These are phyloP conservation scores for Eupithecia inturbata DNA, from an alignment of 2,888 invertebrate genomes.

Conservation along the genomic window DNA sequence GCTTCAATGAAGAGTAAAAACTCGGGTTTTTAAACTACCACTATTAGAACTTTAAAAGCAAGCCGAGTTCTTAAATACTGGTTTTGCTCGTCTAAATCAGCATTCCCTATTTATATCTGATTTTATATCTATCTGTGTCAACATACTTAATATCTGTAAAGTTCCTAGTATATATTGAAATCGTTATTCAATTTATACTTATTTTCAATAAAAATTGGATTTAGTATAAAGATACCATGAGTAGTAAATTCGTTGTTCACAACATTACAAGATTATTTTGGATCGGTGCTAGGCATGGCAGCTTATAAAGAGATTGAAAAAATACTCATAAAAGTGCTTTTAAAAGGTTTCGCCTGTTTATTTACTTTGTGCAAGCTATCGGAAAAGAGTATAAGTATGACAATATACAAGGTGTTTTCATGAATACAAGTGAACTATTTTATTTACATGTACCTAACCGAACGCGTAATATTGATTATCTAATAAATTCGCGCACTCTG, in stretches of 20 bases:
- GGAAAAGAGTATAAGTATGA: background rate
- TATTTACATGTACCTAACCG: constrained; percentile 8
- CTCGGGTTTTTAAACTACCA: background rate
- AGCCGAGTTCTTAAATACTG: background rate
- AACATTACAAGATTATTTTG: constrained; percentile 15
- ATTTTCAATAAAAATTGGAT: background rate
- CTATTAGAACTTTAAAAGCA: background rate
- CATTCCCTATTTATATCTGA: no score
- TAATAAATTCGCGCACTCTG: constrained; percentile 66
- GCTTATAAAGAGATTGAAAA: constrained; percentile 2
- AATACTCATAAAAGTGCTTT: background rate
- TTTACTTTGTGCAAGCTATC: background rate
- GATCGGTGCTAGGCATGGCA: constrained; percentile 28
- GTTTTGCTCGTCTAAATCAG: no score
- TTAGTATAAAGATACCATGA: background rate
- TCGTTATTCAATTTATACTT: background rate
- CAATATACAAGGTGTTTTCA: background rate
- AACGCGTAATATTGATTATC: constrained; percentile 43
- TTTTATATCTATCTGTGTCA: no score
- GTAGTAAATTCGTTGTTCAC: constrained; percentile 35
- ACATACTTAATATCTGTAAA: background rate
- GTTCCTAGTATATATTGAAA: background rate
- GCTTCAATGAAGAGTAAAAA: background rate
- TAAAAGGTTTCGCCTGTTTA: background rate
- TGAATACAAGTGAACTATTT: background rate